Evolutionary conservation across 2,797 vertebrate species (phyloP).

Genomic region (Gymnocypris eckloni): DNA sequence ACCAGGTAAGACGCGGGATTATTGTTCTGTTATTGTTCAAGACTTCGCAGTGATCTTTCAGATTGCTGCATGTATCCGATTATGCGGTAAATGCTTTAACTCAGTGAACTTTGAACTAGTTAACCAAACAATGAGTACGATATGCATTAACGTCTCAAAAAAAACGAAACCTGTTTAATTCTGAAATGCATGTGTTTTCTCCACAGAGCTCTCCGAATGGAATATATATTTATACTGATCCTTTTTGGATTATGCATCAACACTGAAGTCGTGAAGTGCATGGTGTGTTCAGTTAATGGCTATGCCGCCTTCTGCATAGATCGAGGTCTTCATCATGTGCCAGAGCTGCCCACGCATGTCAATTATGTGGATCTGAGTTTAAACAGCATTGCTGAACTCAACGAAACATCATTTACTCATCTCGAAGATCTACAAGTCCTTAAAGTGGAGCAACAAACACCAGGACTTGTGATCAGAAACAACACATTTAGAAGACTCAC

Average conservation of each 20-base stretch:
- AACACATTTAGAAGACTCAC: slow-evolving; percentile 82
- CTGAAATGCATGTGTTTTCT: slow-evolving; percentile 35
- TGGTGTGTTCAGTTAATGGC: slow-evolving; percentile 66
- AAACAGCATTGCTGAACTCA: slow-evolving; percentile 80
- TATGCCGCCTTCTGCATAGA: slow-evolving; percentile 60
- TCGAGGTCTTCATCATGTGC: slow-evolving; percentile 73
- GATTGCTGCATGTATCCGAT: not conserved
- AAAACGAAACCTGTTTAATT: not conserved
- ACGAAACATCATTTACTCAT: slow-evolving; percentile 73
- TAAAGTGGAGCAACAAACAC: slow-evolving; percentile 74
- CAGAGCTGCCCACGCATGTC: slow-evolving; percentile 75
- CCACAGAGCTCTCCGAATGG: slow-evolving; percentile 62
- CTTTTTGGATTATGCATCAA: slow-evolving; percentile 60
- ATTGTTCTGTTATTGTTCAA: not conserved
- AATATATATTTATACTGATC: slow-evolving; percentile 54
- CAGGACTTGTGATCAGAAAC: slow-evolving; percentile 72
- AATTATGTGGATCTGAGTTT: slow-evolving; percentile 71
- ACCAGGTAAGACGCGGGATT: not conserved
- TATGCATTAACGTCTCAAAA: not conserved
- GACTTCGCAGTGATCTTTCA: not conserved
- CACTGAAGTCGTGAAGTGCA: slow-evolving; percentile 59
- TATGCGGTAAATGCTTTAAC: not conserved
- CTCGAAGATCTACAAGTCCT: slow-evolving; percentile 73
- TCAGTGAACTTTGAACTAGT: not conserved
- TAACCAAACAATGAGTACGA: not conserved